Evolutionary conservation across 1,140 invertebrate genomes (phyloP), one percentile per base, ranked within the genome.

Genomic region (Xylocopa sonorina): DNA sequence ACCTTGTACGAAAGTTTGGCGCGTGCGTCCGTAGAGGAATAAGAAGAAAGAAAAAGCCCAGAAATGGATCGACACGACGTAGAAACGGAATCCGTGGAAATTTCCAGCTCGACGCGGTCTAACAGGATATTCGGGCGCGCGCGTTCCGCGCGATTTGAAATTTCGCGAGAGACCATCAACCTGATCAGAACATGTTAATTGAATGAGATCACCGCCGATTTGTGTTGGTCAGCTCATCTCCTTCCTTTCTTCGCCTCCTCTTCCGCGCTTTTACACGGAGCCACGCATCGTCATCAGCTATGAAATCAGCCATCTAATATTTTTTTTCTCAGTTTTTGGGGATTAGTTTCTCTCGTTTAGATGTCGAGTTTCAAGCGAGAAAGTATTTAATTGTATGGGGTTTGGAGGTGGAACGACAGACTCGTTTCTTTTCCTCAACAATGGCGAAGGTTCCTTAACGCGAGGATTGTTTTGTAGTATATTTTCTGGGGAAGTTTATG

Each of bases 101-200:
- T 85, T 85, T 86, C 84, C 84, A 85, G 71, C 82, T 85, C 62
- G 68, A 43, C 69, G 84, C 76, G 67, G 71, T 53, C 66, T 80
- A 82, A 86, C 83, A 57, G 83, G 80, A 86, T 85, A 80, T 76
- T 51, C 51, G 21, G 43, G 63, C 57, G 18, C 43, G 67, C 29
- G 60, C 60, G 60, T 72, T 78, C 55, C 27, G 27, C 46, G 68
- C 32, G 69, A 46, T 73, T 73, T 63, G 24, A 73, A 73, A 73
- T 63, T 78, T 50, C 58, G n/a, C 69, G 46, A 34, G 53, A 43
- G 76, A 24, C 77, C 38, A 34, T 68, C 77, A 78, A 78, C 77
- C 77, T 46, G 77, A 64, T 63, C 58, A 34, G 48, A 50, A 50
- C 55, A 55, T 57, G 29, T 69, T 67, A 69, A 80, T 60, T 76